Evolutionary conservation across 2,888 invertebrate species (phyloP), one percentile per base, ranked within the genome.

Genomic region (Patella pellucida): DNA sequence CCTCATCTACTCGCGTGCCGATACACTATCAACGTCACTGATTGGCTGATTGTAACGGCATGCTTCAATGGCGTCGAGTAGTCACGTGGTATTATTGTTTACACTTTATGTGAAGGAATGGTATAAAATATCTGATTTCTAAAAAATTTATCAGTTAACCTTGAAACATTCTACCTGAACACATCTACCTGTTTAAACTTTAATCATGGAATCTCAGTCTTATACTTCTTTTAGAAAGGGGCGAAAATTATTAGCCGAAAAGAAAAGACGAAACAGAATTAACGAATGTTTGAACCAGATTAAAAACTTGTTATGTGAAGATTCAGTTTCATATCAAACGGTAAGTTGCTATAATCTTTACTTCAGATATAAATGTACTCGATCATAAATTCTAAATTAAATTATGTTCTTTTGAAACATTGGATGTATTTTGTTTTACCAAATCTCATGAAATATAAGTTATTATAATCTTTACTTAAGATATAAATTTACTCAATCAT

Each of bases 251-350:
- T 62, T 62, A 62, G 62, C 62, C 3, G 62, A 62, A n/a, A 62
- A 62, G 62, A 62, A 62, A 62, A 62, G 62, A 62, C 15, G 62
- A 62, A 62, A 62, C 19, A 19, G 62, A 3, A 62, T 62, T 0
- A 62, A 62, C 19, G 62, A 62, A 62, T 62, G 62, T 62, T 62
- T 62, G 19, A 62, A 62, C 19, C 62, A 62, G 62, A 62, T 62
- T 62, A 62, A 16, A 62, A 12, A 15, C 9, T 12, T 62, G 5
- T 1, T 62, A 11, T 19, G 9, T 62, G 62, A 62, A 62, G 62
- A 62, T 62, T 11, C n/a, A 62, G 19, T 19, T 62, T 41, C 41
- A 9, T 41, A 41, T 41, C 41, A 41, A 41, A 9, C 7, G 41
- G 41, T 41, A 41, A 41, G 41, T 41, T 41, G 41, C 1, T 41